phyloP scores from a whole-genome alignment of 2,113 vertebrate species.

The Eudyptes chrysolophus region DNA sequence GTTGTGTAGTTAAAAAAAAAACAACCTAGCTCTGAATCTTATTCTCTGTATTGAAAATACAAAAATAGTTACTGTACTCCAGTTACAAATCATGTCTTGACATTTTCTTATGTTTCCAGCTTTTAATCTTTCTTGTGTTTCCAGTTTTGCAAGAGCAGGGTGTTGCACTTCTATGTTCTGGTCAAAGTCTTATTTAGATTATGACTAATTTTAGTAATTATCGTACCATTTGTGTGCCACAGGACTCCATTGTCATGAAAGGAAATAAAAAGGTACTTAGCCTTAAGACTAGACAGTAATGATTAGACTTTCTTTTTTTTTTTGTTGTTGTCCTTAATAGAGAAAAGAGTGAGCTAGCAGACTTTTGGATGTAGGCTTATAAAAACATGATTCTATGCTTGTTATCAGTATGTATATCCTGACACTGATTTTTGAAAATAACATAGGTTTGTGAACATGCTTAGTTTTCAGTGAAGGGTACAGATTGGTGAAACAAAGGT shows the following conservation, averaged over 20 bases:
- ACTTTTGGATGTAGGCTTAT: background rate
- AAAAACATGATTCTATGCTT: background rate
- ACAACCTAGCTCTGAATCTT: background rate
- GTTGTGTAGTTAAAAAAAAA: background rate
- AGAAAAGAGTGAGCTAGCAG: background rate
- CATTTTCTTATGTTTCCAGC: background rate
- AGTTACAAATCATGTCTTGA: background rate
- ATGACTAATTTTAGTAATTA: constrained; percentile 1
- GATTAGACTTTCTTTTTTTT: background rate
- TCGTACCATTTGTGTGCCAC: background rate
- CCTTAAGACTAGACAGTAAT: background rate
- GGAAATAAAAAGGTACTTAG: background rate
- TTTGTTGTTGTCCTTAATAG: background rate
- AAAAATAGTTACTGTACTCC: background rate
- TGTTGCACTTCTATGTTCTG: background rate
- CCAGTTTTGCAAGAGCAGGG: constrained; percentile 1
- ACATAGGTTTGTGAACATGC: background rate
- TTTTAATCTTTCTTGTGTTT: background rate
- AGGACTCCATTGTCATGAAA: background rate
- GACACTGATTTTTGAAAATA: background rate
- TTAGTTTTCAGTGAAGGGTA: background rate
- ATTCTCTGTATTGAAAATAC: background rate
- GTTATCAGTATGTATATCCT: background rate
- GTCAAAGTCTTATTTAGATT: background rate
- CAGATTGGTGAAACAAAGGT: background rate